These are phyloP conservation scores for Lepilemur septentrionalis DNA, from an alignment of 2,797 vertebrate genomes.

Conservation along the genomic window DNA sequence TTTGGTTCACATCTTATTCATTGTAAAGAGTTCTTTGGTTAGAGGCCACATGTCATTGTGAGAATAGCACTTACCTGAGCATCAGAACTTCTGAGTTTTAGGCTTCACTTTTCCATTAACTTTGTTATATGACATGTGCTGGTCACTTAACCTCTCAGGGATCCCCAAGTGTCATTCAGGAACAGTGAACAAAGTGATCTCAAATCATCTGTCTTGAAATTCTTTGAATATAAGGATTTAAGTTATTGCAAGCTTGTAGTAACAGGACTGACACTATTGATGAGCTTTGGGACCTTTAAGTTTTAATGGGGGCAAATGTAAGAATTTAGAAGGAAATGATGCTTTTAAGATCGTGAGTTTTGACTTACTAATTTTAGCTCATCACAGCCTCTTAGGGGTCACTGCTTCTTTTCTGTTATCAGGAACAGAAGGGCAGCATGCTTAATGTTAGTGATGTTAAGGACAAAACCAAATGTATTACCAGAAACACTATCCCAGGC, in stretches of 20 bases:
- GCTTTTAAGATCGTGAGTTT: background rate
- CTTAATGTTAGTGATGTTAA: background rate
- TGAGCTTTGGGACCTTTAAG: background rate
- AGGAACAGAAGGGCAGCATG: background rate
- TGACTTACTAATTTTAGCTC: background rate
- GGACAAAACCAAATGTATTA: conserved; percentile 8
- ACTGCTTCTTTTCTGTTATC: background rate
- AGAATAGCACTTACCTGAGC: background rate
- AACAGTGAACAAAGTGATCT: background rate
- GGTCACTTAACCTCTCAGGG: background rate
- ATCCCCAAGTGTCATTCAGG: background rate
- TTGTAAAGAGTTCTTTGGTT: background rate
- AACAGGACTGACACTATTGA: background rate
- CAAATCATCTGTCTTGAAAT: background rate
- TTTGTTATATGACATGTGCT: background rate
- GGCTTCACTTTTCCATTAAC: background rate
- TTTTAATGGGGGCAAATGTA: background rate
- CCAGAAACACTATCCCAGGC: background rate
- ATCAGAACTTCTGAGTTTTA: background rate
- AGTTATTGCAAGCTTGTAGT: background rate
- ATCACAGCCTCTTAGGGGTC: background rate
- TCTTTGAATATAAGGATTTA: background rate
- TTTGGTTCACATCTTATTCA: background rate
- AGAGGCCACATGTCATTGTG: background rate
- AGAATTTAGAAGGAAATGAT: background rate